Percentiles rank a stretch among this genome's conserved stretches.
phyloP scores from a whole-genome alignment of 2,888 invertebrate genomes.

The Epiblema foenella region DNA sequence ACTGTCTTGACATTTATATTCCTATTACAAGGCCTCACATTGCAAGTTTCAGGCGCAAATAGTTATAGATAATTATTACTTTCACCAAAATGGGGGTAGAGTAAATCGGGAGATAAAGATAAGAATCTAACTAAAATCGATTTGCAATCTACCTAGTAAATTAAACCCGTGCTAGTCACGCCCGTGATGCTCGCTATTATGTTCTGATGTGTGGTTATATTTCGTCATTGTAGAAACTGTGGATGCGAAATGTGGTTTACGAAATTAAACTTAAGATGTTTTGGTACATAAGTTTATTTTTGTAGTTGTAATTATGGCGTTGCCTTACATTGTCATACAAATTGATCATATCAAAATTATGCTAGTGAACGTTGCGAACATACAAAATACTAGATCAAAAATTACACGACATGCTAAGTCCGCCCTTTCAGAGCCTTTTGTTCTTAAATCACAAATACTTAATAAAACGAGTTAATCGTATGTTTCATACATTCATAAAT shows the following conservation, averaged over 20 bases:
- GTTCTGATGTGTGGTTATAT: not conserved
- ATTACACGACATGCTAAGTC: slow-evolving; percentile 33
- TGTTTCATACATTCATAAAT: slow-evolving; percentile 13
- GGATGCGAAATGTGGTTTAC: not conserved
- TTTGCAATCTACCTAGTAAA: no score
- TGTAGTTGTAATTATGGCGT: slow-evolving; percentile 55
- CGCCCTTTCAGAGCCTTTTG: slow-evolving; percentile 34
- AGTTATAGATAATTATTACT: no score
- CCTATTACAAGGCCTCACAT: no score
- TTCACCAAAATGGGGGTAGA: no score
- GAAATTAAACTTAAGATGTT: slow-evolving; percentile 39
- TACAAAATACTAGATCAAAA: slow-evolving; percentile 46
- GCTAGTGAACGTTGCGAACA: slow-evolving; percentile 48
- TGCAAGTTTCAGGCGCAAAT: no score
- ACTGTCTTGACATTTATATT: no score
- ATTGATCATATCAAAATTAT: slow-evolving; percentile 57
- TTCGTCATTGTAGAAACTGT: not conserved
- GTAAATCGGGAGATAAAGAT: no score
- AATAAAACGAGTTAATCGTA: slow-evolving; percentile 17
- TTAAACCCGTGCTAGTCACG: no score
- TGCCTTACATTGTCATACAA: slow-evolving; percentile 52
- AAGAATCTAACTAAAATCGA: no score
- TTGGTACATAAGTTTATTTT: slow-evolving; percentile 49
- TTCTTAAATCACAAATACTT: slow-evolving; percentile 34
- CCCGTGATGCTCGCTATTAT: no score